A percentile compares a stretch with the other conserved stretches of the same genome.
Conservation (phyloP, 2,113 vertebrate genomes). For the Hippocampus mohnikei region DNA sequence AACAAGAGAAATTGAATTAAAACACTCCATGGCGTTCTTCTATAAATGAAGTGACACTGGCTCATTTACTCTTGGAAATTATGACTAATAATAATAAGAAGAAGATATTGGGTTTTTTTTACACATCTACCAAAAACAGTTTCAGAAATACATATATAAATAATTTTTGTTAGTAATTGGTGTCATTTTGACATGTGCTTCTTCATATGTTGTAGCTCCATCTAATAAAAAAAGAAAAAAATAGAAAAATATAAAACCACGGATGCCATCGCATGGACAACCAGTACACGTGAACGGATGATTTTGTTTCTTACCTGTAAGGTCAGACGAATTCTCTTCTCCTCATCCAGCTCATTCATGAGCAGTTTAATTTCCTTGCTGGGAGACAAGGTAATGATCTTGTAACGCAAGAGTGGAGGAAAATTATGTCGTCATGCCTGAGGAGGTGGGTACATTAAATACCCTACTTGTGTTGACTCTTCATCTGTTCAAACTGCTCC, state of each 20-base stretch:
- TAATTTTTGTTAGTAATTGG: neutral
- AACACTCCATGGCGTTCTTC: neutral
- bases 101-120: neutral
- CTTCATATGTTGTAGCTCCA: conserved; percentile 94
- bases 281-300: too few relatives aligned
- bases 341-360: conserved; percentile 93
- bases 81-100: neutral
- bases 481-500: conserved; percentile 88
- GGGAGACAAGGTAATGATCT: conserved; percentile 35
- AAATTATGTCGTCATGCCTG: neutral
- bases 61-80: neutral
- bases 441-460: neutral
- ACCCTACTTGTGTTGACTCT: conserved; percentile 90
- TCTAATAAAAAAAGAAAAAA: conserved; percentile 67
- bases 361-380: conserved; percentile 96
- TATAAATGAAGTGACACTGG: neutral
- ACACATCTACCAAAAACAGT: neutral
- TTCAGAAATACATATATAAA: neutral
- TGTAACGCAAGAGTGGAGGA: neutral
- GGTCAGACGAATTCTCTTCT: conserved; percentile 92
- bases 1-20: neutral
- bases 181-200: conserved; percentile 88
- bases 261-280: neutral
- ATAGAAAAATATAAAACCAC: neutral
- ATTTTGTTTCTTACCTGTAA: conserved; percentile 78